Percentiles rank a stretch among this genome's conserved stretches.
Evolutionary conservation across 2,113 vertebrate species (phyloP).

Genomic region (Illadopsis cleaveri): DNA sequence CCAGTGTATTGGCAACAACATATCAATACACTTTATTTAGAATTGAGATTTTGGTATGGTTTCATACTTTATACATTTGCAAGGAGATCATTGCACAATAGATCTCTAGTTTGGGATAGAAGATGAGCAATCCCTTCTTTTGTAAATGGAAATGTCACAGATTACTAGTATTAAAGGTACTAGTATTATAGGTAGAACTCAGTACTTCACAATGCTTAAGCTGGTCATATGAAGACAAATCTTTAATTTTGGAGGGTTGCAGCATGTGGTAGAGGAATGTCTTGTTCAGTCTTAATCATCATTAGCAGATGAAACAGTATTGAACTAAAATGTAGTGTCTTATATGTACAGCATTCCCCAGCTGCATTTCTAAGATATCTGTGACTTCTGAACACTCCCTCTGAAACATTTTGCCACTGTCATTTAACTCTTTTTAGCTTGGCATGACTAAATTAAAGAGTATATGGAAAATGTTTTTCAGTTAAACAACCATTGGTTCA

Average conservation of each 20-base stretch:
- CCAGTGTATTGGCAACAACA: background rate
- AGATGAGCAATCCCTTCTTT: background rate
- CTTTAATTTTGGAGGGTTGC: background rate
- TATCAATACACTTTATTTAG: conserved; percentile 29
- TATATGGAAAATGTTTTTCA: background rate
- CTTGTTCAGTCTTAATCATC: background rate
- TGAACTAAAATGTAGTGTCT: conserved; percentile 23
- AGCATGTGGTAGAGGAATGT: background rate
- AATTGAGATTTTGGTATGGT: background rate
- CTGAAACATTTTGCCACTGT: conserved; percentile 25
- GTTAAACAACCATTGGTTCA: background rate
- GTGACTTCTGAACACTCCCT: conserved; percentile 12
- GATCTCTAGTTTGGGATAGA: background rate
- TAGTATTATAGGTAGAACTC: background rate
- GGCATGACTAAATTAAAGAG: conserved; percentile 14
- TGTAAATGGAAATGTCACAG: background rate
- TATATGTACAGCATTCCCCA: conserved; percentile 19
- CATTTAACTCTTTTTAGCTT: conserved; percentile 9
- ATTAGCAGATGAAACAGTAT: conserved; percentile 25
- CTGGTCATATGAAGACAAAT: conserved; percentile 8
- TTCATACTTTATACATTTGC: background rate
- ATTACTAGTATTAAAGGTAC: conserved; percentile 30
- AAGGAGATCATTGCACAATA: background rate
- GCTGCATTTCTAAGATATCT: background rate
- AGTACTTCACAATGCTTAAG: background rate